Base-by-base conservation (phyloP, 1,140 invertebrate species). In the Drusus annulatus region DNA sequence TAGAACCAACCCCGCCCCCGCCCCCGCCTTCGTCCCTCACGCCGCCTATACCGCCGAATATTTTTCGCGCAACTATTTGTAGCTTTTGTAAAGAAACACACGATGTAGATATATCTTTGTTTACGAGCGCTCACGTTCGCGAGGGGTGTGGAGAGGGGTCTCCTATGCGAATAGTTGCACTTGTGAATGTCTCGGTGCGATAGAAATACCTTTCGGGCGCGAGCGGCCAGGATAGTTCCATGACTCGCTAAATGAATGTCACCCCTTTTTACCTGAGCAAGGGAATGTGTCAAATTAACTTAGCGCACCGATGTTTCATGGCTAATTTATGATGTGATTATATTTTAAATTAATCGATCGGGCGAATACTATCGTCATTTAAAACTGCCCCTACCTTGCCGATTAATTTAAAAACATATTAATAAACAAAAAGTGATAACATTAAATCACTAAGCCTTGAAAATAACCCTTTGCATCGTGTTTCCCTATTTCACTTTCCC, bases 21-120 rank as follows among this genome's bases (percentile, higher is more conserved):
- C 17, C 16, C 36, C 19, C 15, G 13, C 68, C n/a, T n/a, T n/a
- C n/a, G n/a, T n/a, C 36, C 68, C 45, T 0, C 7, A 25, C n/a
- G 7, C 17, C 16, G 17, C n/a, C n/a, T 23, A 19, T 19, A 69
- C 65, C 65, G 45, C 71, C 71, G 79, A 83, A 83, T 78, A 83
- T 83, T 83, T 83, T 83, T 83, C 82, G 76, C 81, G 63, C 75
- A 83, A 83, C 79, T 83, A 83, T 83, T 83, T 74, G 76, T 52
- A 77, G 76, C 76, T 77, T 77, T 77, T 77, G 31, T 65, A 25
- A 77, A 62, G 62, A 65, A 78, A 78, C 76, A 78, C 76, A 78
- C 45, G 76, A 54, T 25, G 76, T 69, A 80, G 78, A 80, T 82
- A 82, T 82, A 80, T 82, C 78, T 82, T 80, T 82, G 81, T 82